Evolutionary conservation across 2,113 vertebrate genomes (phyloP).

Genomic region (Cariama cristata): DNA sequence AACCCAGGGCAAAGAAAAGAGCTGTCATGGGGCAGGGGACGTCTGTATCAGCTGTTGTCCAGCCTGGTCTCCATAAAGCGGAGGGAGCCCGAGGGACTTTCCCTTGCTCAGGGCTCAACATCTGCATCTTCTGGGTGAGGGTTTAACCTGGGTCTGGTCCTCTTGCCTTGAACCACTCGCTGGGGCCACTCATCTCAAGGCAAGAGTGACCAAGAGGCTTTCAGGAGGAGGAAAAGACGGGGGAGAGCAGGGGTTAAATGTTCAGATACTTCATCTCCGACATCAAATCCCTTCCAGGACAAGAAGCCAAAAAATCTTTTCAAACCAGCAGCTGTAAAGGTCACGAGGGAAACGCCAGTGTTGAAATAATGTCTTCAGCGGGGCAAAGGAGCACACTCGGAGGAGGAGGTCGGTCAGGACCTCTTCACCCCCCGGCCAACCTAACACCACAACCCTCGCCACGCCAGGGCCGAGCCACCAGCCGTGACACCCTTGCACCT

Average conservation of each 20-base stretch:
- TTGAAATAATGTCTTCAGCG: not conserved
- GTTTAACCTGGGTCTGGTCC: not conserved
- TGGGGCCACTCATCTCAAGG: not conserved
- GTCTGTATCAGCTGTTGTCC: not conserved
- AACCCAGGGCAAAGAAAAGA: not conserved
- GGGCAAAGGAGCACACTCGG: not conserved
- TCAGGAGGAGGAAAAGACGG: not conserved
- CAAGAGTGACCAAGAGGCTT: not conserved
- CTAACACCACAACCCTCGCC: not conserved
- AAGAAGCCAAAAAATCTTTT: conserved; percentile 27
- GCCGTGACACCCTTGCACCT: not conserved
- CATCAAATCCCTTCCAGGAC: not conserved
- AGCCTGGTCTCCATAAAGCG: not conserved
- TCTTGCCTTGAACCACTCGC: not conserved
- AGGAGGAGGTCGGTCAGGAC: not conserved
- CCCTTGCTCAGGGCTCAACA: not conserved
- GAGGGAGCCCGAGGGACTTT: not conserved
- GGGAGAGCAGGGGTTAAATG: not conserved
- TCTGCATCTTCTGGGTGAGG: not conserved
- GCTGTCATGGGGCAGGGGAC: not conserved
- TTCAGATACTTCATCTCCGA: not conserved
- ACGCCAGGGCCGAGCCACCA: rapidly evolving
- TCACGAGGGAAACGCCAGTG: not conserved
- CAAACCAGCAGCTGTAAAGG: conserved; percentile 8
- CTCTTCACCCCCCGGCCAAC: not conserved